These are phyloP conservation scores for Pseudopleuronectes americanus DNA, from an alignment of 2,797 vertebrate species.

Conservation along the genomic window DNA sequence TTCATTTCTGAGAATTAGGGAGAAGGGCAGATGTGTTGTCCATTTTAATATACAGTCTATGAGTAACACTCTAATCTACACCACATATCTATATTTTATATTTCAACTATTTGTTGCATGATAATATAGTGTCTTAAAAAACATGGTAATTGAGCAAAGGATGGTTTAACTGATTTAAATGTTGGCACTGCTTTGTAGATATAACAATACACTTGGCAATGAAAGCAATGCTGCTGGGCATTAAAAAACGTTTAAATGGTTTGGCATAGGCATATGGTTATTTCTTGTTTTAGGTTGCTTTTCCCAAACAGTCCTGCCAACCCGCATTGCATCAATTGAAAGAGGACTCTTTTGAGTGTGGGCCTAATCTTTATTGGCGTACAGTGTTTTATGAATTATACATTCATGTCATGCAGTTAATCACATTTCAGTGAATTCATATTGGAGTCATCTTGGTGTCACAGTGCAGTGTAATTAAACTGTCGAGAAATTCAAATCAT, in stretches of 20 bases:
- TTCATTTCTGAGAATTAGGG: too few relatives aligned
- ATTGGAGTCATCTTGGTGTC: conserved; percentile 6
- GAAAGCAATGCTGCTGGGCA: too few relatives aligned
- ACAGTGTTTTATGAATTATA: conserved; percentile 37
- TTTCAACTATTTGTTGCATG: background rate
- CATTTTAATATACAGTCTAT: too few relatives aligned
- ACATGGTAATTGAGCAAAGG: too few relatives aligned
- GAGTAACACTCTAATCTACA: background rate
- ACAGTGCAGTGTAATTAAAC: conserved; percentile 50
- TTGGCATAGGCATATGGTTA: background rate
- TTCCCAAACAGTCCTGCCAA: background rate
- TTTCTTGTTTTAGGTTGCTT: background rate
- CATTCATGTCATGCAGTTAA: conserved; percentile 58
- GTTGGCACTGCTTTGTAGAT: background rate
- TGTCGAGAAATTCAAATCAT: conserved; percentile 10
- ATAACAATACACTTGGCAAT: background rate
- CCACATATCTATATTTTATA: background rate
- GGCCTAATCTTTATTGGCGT: conserved; percentile 52
- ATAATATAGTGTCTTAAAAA: too few relatives aligned
- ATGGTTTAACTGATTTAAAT: too few relatives aligned
- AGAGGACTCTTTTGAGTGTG: background rate
- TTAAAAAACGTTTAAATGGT: too few relatives aligned
- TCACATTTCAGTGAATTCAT: conserved; percentile 10
- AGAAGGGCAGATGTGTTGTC: too few relatives aligned
- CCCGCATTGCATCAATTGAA: background rate